phyloP scores from a whole-genome alignment of 2,797 vertebrate species.

The Labeo calbasu region DNA sequence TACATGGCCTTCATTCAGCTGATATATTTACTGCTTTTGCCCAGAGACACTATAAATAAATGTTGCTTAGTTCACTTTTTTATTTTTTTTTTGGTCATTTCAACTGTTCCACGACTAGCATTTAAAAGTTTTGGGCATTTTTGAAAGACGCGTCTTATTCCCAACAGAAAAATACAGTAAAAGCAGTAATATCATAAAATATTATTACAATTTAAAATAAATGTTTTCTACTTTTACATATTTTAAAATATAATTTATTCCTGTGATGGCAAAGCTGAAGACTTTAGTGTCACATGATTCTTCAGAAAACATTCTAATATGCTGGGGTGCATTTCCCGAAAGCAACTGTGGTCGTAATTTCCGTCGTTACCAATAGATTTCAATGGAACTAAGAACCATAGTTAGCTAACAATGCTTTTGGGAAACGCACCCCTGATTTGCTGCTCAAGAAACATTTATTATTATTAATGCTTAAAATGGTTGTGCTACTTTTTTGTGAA shows the following conservation, averaged over 20 bases:
- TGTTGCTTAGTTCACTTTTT: not conserved
- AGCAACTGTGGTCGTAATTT: no score
- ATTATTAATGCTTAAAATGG: not conserved
- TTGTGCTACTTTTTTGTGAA: not conserved
- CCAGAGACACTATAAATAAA: constrained; percentile 46
- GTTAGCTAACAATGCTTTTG: no score
- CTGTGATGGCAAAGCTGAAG: not conserved
- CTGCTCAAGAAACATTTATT: no score
- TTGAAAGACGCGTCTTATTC: not conserved
- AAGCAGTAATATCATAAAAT: not conserved
- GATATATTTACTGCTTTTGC: constrained; percentile 45
- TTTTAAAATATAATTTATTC: not conserved
- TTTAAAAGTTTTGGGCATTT: not conserved
- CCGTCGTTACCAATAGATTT: no score
- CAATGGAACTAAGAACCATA: no score
- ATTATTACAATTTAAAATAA: not conserved
- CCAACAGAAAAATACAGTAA: not conserved
- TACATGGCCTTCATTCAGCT: not conserved
- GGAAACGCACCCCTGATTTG: no score
- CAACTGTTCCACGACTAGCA: not conserved
- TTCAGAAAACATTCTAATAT: not conserved
- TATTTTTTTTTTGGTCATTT: no score
- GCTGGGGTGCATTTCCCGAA: no score
- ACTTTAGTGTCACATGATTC: not conserved
- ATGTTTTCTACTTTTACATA: not conserved